These are phyloP conservation scores for Agriopis leucophaearia DNA, from an alignment of 2,888 invertebrate genomes.

Conservation along the genomic window DNA sequence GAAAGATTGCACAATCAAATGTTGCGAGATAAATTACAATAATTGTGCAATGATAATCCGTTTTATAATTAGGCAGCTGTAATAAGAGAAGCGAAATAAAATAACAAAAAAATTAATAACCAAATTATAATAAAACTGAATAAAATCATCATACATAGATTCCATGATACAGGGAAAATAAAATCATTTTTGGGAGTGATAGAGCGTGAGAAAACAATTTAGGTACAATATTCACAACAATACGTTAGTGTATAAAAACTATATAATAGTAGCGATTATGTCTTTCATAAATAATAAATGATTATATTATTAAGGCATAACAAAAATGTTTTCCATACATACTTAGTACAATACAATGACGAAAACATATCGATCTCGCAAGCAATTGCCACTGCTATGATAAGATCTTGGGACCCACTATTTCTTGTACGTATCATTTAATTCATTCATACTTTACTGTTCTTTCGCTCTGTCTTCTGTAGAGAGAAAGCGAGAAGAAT, in stretches of 20 bases:
- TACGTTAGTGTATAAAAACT: conserved; percentile 50
- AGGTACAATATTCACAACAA: conserved; percentile 31
- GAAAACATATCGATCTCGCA: background rate
- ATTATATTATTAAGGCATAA: background rate
- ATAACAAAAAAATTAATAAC: conserved; percentile 48
- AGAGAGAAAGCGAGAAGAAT: background rate
- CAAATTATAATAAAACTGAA: conserved; percentile 52
- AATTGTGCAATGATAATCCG: conserved; percentile 63
- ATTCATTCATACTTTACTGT: background rate
- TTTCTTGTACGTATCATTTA: too few relatives aligned
- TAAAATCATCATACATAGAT: conserved; percentile 51
- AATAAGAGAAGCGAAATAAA: conserved; percentile 52
- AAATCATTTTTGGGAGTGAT: conserved; percentile 46
- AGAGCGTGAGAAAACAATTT: conserved; percentile 36
- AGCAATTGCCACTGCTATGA: background rate
- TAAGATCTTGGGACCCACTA: too few relatives aligned
- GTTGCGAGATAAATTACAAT: conserved; percentile 55
- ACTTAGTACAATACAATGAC: background rate
- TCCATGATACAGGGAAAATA: conserved; percentile 38
- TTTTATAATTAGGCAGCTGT: conserved; percentile 49
- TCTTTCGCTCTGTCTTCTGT: background rate
- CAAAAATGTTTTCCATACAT: background rate
- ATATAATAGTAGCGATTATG: conserved; percentile 19
- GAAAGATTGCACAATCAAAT: background rate
- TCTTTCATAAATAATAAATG: conserved; percentile 10